Evolutionary conservation across 2,888 invertebrate species (phyloP).

Genomic region (Ophion ellenae): DNA sequence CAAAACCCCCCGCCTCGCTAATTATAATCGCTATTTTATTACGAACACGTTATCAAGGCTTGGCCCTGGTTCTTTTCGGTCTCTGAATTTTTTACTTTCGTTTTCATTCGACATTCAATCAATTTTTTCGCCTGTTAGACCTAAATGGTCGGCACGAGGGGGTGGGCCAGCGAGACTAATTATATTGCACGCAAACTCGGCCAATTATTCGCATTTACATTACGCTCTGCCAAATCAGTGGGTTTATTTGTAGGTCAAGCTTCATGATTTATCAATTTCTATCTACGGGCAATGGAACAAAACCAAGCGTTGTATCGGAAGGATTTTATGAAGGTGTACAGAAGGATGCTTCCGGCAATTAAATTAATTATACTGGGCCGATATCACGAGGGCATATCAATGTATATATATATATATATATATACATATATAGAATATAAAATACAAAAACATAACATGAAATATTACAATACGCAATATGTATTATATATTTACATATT

Average conservation of each 20-base stretch:
- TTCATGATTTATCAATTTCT: not conserved
- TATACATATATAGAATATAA: not conserved
- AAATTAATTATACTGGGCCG: not conserved
- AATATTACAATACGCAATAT: no score
- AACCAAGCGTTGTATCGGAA: not conserved
- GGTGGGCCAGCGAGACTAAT: constrained; percentile 40
- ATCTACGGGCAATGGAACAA: not conserved
- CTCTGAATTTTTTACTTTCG: constrained; percentile 11
- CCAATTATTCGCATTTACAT: not conserved
- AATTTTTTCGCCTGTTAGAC: not conserved
- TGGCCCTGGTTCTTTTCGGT: constrained; percentile 21
- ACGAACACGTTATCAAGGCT: constrained; percentile 30
- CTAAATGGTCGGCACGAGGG: not conserved
- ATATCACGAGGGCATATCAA: not conserved
- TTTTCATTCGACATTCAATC: constrained; percentile 27
- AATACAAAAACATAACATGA: no score
- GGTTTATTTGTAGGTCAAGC: not conserved
- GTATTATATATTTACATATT: no score
- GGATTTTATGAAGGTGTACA: not conserved
- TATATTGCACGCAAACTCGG: not conserved
- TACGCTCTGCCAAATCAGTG: not conserved
- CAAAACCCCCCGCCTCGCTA: constrained; percentile 8
- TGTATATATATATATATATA: not conserved
- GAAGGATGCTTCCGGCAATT: not conserved
- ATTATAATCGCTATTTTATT: constrained; percentile 35